Base-by-base conservation (phyloP, 1,140 invertebrate species). In the Dendrolimus punctatus region DNA sequence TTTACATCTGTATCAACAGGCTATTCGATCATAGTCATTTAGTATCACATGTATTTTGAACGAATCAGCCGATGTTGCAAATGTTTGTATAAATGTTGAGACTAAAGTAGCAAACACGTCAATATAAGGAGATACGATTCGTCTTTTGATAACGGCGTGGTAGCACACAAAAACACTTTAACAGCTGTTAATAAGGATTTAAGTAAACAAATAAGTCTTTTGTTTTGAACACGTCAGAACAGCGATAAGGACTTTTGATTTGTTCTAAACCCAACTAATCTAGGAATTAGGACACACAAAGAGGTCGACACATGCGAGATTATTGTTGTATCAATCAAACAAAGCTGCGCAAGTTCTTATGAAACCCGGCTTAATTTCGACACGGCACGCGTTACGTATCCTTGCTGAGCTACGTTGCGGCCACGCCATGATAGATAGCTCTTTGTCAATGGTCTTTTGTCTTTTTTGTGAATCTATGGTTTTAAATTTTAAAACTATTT, bases 261-360 rank as follows among this genome's bases (percentile, higher is more conserved):
- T 46, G 6, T 46, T 8, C 6, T 45, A 45, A 10, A 5, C 38
- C 38, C 4, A 46, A 10, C 45, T 46, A 5, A 46, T 37, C 36
- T 60, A 69, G 69, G 69, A 64, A 66, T 51, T 51, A 70, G 66
- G 57, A 39, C 71, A 55, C 68, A 68, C 59, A 60, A 55, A 73
- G 61, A 75, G 74, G 73, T 80, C 67, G 72, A 64, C n/a, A 53
- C 58, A 76, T 65, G 72, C 76, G 76, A 80, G 75, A 85, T 82
- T 81, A 85, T 73, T 70, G 74, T 70, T 73, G 64, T 82, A 85
- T 82, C 77, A 80, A 85, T 81, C 73, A 75, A 80, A 80, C 71
- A 75, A 73, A 73, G 63, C 71, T 73, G 67, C 78, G 76, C 79
- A 81, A 81, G 62, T 67, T 54, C 50, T 68, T 84, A 71, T 79